These are phyloP conservation scores for Drosophila miranda DNA, from an alignment of 1,140 invertebrate species.

Conservation along the genomic window DNA sequence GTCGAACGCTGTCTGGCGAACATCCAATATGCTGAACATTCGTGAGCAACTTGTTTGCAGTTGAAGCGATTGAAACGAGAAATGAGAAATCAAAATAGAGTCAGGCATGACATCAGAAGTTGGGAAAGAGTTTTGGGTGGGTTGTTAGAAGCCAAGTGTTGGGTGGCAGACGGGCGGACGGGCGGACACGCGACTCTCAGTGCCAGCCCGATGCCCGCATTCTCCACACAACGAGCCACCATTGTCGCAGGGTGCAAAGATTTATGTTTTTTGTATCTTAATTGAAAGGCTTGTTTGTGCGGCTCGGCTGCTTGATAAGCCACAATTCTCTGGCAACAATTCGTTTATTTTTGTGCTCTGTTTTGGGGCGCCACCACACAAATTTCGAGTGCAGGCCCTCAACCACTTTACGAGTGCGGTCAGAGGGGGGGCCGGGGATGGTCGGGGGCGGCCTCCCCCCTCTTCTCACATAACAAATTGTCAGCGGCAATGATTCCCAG, in stretches of 20 bases:
- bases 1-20: background rate
- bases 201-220: constrained; percentile 24
- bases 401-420: constrained; percentile 8
- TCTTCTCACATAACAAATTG: constrained; percentile 44
- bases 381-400: constrained; percentile 15
- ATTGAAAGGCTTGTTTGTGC: constrained; percentile 58
- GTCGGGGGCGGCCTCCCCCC: background rate
- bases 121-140: constrained; percentile 7
- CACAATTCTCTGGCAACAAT: constrained; percentile 18
- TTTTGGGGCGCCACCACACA: constrained; percentile 22
- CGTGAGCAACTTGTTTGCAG: constrained; percentile 27
- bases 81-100: constrained; percentile 4
- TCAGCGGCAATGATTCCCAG: constrained; percentile 38
- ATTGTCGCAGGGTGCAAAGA: constrained; percentile 24
- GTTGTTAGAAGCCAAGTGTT: constrained; percentile 1
- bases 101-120: constrained; percentile 33
- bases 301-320: constrained; percentile 46
- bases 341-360: constrained; percentile 1
- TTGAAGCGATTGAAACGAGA: background rate
- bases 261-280: constrained; percentile 48
- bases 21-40: constrained; percentile 13
- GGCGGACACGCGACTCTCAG: no score
- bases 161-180: background rate
- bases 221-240: background rate
- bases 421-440: background rate